Conservation (phyloP, 2,113 vertebrate species). For the Notarius lentiginosus region DNA sequence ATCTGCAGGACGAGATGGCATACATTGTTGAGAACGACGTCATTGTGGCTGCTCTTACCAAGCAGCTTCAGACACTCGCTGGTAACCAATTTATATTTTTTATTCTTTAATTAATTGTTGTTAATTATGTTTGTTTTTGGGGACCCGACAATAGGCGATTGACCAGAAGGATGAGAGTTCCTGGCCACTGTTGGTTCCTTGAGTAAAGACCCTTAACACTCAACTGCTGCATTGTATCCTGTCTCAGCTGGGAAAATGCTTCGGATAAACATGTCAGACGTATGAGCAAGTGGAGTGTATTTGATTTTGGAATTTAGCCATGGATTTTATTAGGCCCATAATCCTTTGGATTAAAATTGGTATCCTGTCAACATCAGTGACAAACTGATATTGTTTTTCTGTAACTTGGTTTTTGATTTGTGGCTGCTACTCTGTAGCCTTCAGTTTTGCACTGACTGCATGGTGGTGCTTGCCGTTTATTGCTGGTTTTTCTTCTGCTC, state of each 20-base stretch:
- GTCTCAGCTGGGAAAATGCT: neutral
- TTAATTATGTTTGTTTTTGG: conserved; percentile 24
- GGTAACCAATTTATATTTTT: conserved; percentile 68
- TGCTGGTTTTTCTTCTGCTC: conserved; percentile 22
- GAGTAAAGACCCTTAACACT: neutral
- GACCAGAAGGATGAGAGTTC: too few relatives aligned
- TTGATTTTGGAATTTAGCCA: too few relatives aligned
- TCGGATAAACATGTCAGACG: neutral
- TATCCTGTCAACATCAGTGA: conserved; percentile 11
- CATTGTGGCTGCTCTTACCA: conserved; percentile 86
- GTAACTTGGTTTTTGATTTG: neutral
- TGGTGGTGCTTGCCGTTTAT: neutral
- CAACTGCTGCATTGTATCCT: neutral
- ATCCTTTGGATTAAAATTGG: neutral
- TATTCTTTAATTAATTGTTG: conserved; percentile 11
- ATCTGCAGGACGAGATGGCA: conserved; percentile 89
- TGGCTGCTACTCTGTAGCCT: conserved; percentile 27
- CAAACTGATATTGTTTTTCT: conserved; percentile 15
- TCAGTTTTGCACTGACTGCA: conserved; percentile 14
- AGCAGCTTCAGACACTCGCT: conserved; percentile 83
- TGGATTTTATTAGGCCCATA: neutral
- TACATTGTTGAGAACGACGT: conserved; percentile 95
- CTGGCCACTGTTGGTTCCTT: neutral
- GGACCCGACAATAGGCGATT: neutral
- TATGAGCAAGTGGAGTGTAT: neutral